phyloP scores from a whole-genome alignment of 2,113 vertebrate species.

The Gambusia holbrooki region DNA sequence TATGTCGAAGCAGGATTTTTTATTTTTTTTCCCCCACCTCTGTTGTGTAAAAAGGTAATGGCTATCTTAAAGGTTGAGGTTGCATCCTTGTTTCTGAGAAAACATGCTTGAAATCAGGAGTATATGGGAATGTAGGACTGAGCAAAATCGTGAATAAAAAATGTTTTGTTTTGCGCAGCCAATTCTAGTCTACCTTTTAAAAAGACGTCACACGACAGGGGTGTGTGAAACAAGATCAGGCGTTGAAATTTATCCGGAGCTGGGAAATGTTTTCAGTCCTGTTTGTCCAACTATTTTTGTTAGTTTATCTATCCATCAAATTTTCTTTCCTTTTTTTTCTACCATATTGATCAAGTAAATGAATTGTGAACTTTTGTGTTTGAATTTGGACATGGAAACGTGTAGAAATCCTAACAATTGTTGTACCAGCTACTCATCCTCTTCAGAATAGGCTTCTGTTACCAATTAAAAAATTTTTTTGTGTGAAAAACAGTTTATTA shows the following conservation, averaged over 20 bases:
- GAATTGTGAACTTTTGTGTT: background rate
- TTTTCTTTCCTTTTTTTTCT: too few species aligned
- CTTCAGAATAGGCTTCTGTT: background rate
- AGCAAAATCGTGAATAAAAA: background rate
- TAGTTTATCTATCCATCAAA: too few species aligned
- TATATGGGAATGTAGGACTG: background rate
- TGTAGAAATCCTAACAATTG: background rate
- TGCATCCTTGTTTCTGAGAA: background rate
- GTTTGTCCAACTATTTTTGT: background rate
- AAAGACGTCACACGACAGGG: background rate
- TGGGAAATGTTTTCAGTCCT: background rate
- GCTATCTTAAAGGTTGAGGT: background rate
- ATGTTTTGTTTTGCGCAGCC: background rate
- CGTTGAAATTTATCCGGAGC: background rate
- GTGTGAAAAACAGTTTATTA: background rate
- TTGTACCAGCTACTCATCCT: background rate
- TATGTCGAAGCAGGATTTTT: conserved; percentile 20
- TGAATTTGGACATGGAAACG: background rate
- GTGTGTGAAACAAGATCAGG: background rate
- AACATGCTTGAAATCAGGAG: background rate
- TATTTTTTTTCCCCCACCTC: background rate
- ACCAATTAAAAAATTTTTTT: background rate
- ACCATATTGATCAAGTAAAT: background rate
- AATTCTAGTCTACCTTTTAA: background rate
- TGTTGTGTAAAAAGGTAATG: background rate